Evolutionary conservation across 1,140 invertebrate species (phyloP), one percentile per base, ranked within the genome.

Genomic region (Oscheius sp.): DNA sequence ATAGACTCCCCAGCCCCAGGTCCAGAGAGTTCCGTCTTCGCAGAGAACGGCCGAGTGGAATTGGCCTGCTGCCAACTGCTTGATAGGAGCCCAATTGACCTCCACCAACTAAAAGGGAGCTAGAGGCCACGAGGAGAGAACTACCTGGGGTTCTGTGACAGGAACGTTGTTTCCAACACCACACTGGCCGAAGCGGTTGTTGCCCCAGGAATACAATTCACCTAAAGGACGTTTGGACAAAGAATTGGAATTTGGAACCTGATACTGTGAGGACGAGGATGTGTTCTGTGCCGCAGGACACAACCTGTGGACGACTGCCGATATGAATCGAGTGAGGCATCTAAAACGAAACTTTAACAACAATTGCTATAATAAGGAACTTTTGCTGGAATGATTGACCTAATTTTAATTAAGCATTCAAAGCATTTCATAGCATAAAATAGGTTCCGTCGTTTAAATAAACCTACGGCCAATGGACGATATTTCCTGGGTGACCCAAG

Each of bases 141-240:
- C 38, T 42, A 55, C 49, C 49, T 55, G 49, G 7, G 49, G 49
- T 23, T 55, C 7, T 7, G 49, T 55, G 7, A 55, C 49, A 23
- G 49, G 49, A 13, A 77, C 45, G 4, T 64, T 66, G 36, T 80
- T 77, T 58, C 82, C 81, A 52, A 76, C 68, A n/a, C 93, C 93
- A 77, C 95, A 86, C 85, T 96, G 94, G 0, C 93, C 92, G 79
- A 89, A 87, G 18, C 87, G 86, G 84, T 95, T 92, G 35, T 88
- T 90, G 18, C 94, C 94, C 93, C 93, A 96, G 66, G 90, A 90
- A 79, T 92, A 93, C 0, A 95, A 85, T 80, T 93, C 91, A 1
- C 94, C 93, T 90, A 92, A 94, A 80, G 91, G 90, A 75, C n/a
- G n/a, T n/a, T n/a, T n/a, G n/a, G n/a, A n/a, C n/a, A n/a, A n/a